Conservation (phyloP, 2,888 invertebrate genomes). For the Minunthozetes semirufus region DNA sequence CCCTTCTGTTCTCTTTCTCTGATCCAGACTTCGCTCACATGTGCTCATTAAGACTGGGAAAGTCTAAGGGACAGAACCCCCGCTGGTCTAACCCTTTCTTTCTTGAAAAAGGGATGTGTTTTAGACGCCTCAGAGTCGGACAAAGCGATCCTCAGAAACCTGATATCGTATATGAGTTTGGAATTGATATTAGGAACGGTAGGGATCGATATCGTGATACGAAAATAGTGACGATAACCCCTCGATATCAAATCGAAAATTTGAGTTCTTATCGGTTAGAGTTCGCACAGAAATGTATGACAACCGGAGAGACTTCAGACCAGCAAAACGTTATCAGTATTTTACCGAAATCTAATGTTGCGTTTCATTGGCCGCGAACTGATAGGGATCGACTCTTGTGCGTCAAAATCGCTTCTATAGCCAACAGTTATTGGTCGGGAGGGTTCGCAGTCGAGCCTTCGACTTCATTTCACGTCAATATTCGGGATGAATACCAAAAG, state of each 20-base stretch:
- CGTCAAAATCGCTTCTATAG: conserved; percentile 66
- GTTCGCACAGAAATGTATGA: conserved; percentile 80
- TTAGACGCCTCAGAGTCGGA: conserved; percentile 32
- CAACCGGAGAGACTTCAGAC: conserved; percentile 61
- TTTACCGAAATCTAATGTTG: conserved; percentile 77
- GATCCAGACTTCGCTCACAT: conserved; percentile 74
- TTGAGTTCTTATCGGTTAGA: conserved; percentile 67
- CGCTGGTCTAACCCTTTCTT: conserved; percentile 83
- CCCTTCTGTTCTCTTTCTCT: conserved; percentile 85
- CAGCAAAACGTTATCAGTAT: conserved; percentile 66
- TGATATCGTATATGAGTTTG: conserved; percentile 66
- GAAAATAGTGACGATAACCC: conserved; percentile 83
- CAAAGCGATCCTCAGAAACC: conserved; percentile 30
- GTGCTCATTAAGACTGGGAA: conserved; percentile 63
- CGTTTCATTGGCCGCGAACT: conserved; percentile 92
- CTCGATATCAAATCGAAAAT: conserved; percentile 88
- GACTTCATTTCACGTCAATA: conserved; percentile 54
- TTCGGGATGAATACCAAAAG: conserved; percentile 64
- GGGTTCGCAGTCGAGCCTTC: conserved; percentile 75
- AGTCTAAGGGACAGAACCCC: conserved; percentile 48
- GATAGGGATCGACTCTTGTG: conserved; percentile 84
- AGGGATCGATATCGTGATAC: conserved; percentile 82
- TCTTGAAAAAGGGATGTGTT: conserved; percentile 62
- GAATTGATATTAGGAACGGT: conserved; percentile 79
- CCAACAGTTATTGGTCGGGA: conserved; percentile 72